Conservation (phyloP, 2,888 invertebrate species). For the Crossocerus cetratus region DNA sequence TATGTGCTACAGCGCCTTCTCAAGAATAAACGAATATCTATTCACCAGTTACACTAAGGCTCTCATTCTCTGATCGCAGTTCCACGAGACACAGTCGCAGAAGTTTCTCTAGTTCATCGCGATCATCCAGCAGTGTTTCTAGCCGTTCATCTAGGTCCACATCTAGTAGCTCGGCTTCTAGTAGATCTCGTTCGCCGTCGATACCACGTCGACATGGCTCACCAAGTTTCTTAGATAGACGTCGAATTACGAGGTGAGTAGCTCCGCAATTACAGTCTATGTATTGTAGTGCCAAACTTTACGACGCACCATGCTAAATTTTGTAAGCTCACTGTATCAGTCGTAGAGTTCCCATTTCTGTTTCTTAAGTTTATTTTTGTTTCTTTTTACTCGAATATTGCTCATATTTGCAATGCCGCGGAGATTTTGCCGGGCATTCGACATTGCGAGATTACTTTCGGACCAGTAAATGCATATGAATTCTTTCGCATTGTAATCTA, state of each 20-base stretch:
- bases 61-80: conserved; percentile 40
- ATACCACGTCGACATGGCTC: conserved; percentile 95
- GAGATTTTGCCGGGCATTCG: too few relatives aligned
- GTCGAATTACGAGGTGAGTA: conserved; percentile 93
- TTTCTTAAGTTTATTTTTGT: conserved; percentile 30
- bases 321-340: conserved; percentile 56
- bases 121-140: conserved; percentile 79
- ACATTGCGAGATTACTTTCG: too few relatives aligned
- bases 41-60: not conserved
- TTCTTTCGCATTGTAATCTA: conserved; percentile 27
- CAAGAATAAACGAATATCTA: not conserved
- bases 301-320: conserved; percentile 59
- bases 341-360: conserved; percentile 56
- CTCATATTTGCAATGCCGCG: too few relatives aligned
- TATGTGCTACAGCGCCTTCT: conserved; percentile 27
- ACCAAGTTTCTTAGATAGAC: conserved; percentile 94
- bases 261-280: conserved; percentile 11
- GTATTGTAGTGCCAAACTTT: conserved; percentile 45
- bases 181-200: conserved; percentile 88
- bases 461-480: too few relatives aligned
- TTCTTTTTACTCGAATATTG: conserved; percentile 21
- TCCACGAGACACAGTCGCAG: conserved; percentile 70
- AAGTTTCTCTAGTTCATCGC: conserved; percentile 73
- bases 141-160: conserved; percentile 80
- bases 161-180: conserved; percentile 72